Conservation (phyloP, 2,113 vertebrate genomes). For the Paedocypris sp. region DNA sequence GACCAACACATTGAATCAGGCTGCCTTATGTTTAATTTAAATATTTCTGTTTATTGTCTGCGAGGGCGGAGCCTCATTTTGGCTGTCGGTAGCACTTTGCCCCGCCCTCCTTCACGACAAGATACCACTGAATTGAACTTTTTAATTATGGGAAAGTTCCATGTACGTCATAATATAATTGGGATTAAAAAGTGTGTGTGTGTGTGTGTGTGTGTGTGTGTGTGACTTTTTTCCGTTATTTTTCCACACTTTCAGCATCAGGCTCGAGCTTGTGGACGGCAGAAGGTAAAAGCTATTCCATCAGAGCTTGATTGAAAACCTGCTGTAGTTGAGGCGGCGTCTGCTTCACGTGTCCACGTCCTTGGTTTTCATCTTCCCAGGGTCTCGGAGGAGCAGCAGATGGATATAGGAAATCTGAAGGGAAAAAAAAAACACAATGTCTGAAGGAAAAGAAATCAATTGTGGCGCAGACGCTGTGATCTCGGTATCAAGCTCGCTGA, state of each 20-base stretch:
- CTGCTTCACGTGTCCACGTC: slow-evolving; percentile 9
- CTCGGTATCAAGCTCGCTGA: not conserved
- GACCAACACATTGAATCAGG: no score
- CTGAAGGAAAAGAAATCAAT: slow-evolving; percentile 9
- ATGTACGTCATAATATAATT: no score
- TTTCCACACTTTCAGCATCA: not conserved
- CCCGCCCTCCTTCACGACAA: no score
- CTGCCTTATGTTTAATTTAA: no score
- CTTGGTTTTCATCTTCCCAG: slow-evolving; percentile 14
- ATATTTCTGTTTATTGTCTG: no score
- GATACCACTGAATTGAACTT: no score
- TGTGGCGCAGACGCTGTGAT: slow-evolving; percentile 5
- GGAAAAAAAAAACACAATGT: not conserved
- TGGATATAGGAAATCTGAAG: slow-evolving; percentile 10
- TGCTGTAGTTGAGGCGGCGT: not conserved
- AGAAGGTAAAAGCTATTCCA: slow-evolving; percentile 3
- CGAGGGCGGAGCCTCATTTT: no score
- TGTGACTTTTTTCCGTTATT: not conserved
- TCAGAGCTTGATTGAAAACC: slow-evolving; percentile 16
- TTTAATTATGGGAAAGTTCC: no score
- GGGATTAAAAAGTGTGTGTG: no score
- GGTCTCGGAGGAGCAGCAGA: not conserved
- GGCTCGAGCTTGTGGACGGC: not conserved
- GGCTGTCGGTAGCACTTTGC: no score
- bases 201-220: no score